Evolutionary conservation across 2,888 invertebrate species (phyloP).

Genomic region (Thera obeliscata): DNA sequence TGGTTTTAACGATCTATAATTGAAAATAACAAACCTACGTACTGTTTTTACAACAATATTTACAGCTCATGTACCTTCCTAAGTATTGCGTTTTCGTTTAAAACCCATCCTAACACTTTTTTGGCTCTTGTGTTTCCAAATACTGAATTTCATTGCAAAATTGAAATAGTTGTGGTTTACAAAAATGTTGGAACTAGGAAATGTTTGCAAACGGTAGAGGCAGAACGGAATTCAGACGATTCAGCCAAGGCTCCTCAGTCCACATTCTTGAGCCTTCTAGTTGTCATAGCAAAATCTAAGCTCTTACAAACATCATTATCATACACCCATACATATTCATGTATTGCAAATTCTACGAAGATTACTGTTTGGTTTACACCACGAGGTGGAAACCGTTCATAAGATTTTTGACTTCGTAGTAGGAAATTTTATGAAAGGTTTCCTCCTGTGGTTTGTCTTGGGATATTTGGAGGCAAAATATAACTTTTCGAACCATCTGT

Average conservation of each 20-base stretch:
- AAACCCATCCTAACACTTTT: neutral
- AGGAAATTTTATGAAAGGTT: too few species aligned
- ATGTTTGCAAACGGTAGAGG: constrained; percentile 23
- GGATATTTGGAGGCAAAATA: neutral
- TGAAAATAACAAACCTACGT: too few species aligned
- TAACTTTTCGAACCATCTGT: neutral
- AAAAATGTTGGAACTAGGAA: constrained; percentile 31
- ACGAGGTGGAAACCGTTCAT: too few species aligned
- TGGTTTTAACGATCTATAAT: constrained; percentile 25
- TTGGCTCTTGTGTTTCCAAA: neutral
- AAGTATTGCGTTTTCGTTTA: too few species aligned
- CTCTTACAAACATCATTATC: neutral
- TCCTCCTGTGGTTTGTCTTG: neutral
- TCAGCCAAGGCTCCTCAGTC: constrained; percentile 33
- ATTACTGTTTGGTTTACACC: neutral
- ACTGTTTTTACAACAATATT: too few species aligned
- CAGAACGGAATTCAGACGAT: constrained; percentile 30
- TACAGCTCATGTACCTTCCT: too few species aligned
- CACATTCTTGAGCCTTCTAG: constrained; percentile 20
- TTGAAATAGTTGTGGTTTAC: constrained; percentile 23
- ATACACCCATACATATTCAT: neutral
- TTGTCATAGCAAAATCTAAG: constrained; percentile 25
- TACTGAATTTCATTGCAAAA: constrained; percentile 13
- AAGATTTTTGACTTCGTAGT: too few species aligned
- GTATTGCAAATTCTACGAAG: neutral